These are phyloP conservation scores for Subacronicta megacephala DNA, from an alignment of 2,888 invertebrate genomes.

Conservation along the genomic window DNA sequence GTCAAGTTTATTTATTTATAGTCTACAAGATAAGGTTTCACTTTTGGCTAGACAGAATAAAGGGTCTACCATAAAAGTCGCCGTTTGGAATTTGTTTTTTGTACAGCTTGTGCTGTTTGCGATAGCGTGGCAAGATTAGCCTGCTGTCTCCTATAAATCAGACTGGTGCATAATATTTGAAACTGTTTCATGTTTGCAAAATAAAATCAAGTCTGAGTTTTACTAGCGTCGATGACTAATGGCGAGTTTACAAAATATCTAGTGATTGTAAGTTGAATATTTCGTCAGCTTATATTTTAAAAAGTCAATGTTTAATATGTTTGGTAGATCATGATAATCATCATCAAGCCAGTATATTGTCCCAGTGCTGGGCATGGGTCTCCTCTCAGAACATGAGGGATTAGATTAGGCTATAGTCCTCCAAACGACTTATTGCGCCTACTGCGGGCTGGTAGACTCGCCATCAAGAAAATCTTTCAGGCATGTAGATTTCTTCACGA, in stretches of 20 bases:
- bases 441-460: no score
- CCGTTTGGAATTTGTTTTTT: constrained; percentile 44
- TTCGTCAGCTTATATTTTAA: no score
- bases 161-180: constrained; percentile 51
- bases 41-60: constrained; percentile 48
- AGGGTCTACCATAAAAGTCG: constrained; percentile 42
- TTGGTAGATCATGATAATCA: no score
- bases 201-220: constrained; percentile 25
- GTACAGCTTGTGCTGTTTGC: constrained; percentile 29
- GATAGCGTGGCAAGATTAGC: constrained; percentile 51
- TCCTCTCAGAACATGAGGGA: no score
- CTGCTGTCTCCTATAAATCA: constrained; percentile 52
- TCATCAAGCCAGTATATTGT: no score
- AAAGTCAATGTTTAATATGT: no score
- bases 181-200: constrained; percentile 50
- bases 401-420: no score
- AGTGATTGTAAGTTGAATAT: no score
- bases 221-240: constrained; percentile 34
- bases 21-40: constrained; percentile 46
- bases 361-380: no score
- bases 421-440: no score
- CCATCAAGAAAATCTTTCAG: no score
- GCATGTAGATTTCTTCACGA: no score
- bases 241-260: constrained; percentile 10
- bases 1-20: constrained; percentile 51